These are phyloP conservation scores for Tragelaphus scriptus DNA, from an alignment of 2,113 vertebrate genomes.

Conservation along the genomic window DNA sequence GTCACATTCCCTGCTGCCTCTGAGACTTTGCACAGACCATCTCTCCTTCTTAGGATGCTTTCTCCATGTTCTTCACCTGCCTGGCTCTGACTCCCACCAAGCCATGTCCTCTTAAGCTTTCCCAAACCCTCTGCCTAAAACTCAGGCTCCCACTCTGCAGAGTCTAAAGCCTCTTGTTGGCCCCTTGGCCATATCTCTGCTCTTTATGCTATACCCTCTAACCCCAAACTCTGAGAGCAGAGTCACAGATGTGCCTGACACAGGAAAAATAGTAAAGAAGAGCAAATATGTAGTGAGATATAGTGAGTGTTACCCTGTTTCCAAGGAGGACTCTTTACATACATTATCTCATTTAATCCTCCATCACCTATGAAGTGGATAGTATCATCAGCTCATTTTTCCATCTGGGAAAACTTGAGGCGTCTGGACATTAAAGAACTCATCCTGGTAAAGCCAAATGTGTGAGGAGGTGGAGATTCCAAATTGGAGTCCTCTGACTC, in stretches of 20 bases:
- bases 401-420: neutral
- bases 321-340: neutral
- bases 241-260: neutral
- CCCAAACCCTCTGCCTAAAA: neutral
- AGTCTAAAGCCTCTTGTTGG: neutral
- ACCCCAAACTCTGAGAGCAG: neutral
- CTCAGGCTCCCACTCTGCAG: neutral
- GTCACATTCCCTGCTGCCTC: accelerated
- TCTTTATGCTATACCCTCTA: neutral
- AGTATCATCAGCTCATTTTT: neutral
- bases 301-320: neutral
- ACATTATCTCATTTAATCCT: neutral
- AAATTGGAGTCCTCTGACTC: neutral
- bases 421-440: neutral
- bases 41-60: neutral
- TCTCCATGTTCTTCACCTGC: neutral
- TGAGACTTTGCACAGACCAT: neutral
- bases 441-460: neutral
- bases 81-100: neutral
- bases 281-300: neutral
- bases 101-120: neutral
- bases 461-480: neutral
- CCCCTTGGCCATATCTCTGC: neutral
- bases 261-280: neutral
- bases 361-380: neutral